Percentiles rank a stretch among this genome's conserved stretches.
Evolutionary conservation across 2,113 vertebrate species (phyloP).

Genomic region (Erythrocercus mccallii): DNA sequence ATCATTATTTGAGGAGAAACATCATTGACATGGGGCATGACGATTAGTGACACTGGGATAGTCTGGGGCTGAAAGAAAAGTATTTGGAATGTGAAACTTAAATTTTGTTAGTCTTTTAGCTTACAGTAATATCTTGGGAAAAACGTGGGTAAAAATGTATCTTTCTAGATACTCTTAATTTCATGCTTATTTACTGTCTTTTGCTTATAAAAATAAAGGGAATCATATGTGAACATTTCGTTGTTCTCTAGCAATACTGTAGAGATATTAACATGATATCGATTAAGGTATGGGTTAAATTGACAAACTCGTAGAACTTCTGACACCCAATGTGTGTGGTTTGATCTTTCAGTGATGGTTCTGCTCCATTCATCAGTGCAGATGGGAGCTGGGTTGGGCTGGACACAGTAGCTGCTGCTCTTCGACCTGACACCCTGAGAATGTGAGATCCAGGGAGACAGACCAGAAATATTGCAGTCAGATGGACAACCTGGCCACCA

Average conservation of each 20-base stretch:
- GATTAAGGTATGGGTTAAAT: not conserved
- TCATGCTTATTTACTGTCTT: not conserved
- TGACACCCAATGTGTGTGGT: not conserved
- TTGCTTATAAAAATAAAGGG: not conserved
- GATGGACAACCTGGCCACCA: not conserved
- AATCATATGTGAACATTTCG: not conserved
- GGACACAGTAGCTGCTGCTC: not conserved
- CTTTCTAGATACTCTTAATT: not conserved
- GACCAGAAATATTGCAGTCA: rapidly evolving
- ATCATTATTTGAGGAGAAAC: not conserved
- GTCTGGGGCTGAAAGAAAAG: not conserved
- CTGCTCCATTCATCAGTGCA: not conserved
- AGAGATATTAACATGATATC: not conserved
- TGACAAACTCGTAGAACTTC: not conserved
- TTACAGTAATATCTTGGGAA: not conserved
- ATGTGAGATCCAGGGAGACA: rapidly evolving
- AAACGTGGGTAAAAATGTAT: not conserved
- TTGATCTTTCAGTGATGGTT: not conserved
- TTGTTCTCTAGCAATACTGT: not conserved
- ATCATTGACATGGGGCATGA: not conserved
- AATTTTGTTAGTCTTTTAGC: not conserved
- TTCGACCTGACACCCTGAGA: rapidly evolving
- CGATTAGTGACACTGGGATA: not conserved
- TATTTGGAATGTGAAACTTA: not conserved
- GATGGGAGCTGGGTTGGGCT: rapidly evolving